Conservation (phyloP, 2,113 vertebrate genomes). For the Vimba vimba region DNA sequence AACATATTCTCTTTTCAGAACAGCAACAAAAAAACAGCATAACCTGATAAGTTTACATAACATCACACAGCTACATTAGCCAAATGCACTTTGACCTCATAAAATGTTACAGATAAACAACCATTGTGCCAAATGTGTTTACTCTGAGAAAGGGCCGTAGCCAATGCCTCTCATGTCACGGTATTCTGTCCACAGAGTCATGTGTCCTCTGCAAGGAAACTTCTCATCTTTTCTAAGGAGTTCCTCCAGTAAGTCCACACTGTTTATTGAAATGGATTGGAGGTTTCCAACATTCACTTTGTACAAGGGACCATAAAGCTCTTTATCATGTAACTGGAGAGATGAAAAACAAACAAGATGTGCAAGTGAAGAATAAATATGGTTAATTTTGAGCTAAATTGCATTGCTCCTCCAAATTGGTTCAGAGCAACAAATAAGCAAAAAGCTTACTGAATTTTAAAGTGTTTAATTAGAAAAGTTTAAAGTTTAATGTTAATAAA, state of each 20-base stretch:
- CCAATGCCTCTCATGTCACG: slow-evolving; percentile 78
- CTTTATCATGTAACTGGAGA: slow-evolving; percentile 75
- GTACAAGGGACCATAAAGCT: slow-evolving; percentile 86
- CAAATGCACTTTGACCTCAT: neutral
- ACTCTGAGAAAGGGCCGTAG: slow-evolving; percentile 91
- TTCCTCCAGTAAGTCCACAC: slow-evolving; percentile 83
- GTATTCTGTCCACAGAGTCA: slow-evolving; percentile 87
- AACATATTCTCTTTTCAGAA: slow-evolving; percentile 12
- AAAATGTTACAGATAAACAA: neutral
- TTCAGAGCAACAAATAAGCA: neutral
- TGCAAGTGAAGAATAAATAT: neutral
- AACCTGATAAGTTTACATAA: neutral
- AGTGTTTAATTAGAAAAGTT: too few species aligned
- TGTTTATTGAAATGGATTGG: slow-evolving; percentile 75
- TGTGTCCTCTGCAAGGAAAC: slow-evolving; percentile 83
- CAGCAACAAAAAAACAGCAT: neutral
- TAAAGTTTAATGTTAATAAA: neutral
- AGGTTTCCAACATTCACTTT: slow-evolving; percentile 59
- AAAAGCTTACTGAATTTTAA: neutral
- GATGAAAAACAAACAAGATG: slow-evolving; percentile 18
- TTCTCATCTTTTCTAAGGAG: slow-evolving; percentile 89
- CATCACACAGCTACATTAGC: neutral
- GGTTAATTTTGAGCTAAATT: neutral
- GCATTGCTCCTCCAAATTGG: neutral
- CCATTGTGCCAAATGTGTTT: slow-evolving; percentile 62